Base-by-base conservation (phyloP, 2,113 vertebrate genomes). In the Acanthochromis polyacanthus region DNA sequence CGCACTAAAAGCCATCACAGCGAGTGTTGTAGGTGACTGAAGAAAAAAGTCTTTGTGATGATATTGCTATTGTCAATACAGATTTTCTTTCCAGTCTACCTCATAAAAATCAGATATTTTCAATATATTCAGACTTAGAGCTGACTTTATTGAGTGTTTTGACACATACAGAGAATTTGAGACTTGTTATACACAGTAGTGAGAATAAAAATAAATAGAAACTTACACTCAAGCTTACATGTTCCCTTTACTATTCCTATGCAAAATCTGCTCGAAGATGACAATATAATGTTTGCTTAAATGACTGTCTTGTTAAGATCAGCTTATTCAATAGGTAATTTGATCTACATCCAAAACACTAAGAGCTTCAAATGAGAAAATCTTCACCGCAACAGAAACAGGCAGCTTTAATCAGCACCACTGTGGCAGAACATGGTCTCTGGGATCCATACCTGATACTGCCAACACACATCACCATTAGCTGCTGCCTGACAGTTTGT, bases 401-500 rank as follows among this genome's bases (percentile, higher is more conserved):
- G 20, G 43, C 61, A 10, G 43, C 51, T 30, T 82, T 32, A 58
- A 22, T 80, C 65, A 48, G 17, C 23, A 30, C 58, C 25, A 45
- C 16, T 16, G 23, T 58, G 11, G 20, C n/a, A 40, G 17, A 70
- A 70, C 23, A 43, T 36, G 36, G 17, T 71, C 25, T 65, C 70
- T 7, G 19, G 50, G 72, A 84, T 78, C 71, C 70, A 67, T 75
- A 78, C 48, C 10, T 53, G 15, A 73, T 75, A 70, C 76, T 82
- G 75, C 60, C 0, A 19, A 85, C 60, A 86, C 75, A 71, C 23
- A 74, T 90, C 78, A 82, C 59, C 64, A 80, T 72, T 80, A 76
- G 55, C 53, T 0, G 1, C 48, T 46, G 62, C 23, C 63, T 76
- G 70, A 74, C 63, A 76, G 66, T 52, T 63, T 20, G 23, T 56